Evolutionary conservation across 1,140 invertebrate genomes (phyloP).

Genomic region (Ostrea denselamellosa): DNA sequence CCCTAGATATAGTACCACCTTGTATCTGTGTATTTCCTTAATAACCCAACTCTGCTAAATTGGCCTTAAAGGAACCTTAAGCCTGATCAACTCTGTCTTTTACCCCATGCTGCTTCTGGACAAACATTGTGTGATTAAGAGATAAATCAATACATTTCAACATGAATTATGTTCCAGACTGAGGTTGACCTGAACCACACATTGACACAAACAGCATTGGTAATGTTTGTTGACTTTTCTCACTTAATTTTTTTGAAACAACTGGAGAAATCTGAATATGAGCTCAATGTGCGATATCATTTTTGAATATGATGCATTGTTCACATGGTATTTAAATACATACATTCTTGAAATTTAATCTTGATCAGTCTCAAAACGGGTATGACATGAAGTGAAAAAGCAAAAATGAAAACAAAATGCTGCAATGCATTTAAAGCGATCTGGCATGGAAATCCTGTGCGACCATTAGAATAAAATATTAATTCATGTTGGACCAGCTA

Average conservation of each 20-base stretch:
- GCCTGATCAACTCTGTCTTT: not conserved
- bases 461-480: not conserved
- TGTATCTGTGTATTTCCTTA: conserved; percentile 18
- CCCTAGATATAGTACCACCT: not conserved
- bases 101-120: not conserved
- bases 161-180: conserved; percentile 10
- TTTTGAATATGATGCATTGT: not conserved
- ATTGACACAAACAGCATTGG: not conserved
- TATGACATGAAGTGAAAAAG: not conserved
- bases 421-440: too few relatives aligned
- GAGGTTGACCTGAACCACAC: not conserved
- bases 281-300: not conserved
- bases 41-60: conserved; percentile 1
- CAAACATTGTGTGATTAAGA: conserved; percentile 28
- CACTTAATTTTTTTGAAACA: not conserved
- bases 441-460: not conserved
- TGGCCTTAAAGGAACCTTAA: conserved; percentile 14
- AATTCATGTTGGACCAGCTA: not conserved
- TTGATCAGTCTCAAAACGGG: not conserved
- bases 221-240: not conserved
- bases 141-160: conserved; percentile 39
- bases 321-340: not conserved
- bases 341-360: not conserved
- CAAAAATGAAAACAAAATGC: not conserved
- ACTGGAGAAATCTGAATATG: not conserved